Conservation (phyloP, 2,113 vertebrate genomes). For the Limnothrissa miodon region DNA sequence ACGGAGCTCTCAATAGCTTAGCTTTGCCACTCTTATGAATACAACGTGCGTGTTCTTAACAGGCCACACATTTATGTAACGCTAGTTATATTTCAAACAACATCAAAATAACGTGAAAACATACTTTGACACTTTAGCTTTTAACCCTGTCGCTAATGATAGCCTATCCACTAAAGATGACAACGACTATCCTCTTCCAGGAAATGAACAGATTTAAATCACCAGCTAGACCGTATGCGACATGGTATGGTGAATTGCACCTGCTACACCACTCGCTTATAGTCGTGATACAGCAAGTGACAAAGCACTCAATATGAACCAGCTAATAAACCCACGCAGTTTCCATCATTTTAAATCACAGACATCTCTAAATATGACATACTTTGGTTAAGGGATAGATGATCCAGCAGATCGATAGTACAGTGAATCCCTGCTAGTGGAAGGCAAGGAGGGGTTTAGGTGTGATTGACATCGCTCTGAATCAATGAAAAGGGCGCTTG, state of each 20-base stretch:
- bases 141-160: neutral
- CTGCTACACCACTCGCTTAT: slow-evolving; percentile 23
- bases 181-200: neutral
- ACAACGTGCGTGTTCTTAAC: neutral
- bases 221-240: neutral
- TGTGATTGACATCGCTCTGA: slow-evolving; percentile 39
- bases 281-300: neutral
- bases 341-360: neutral
- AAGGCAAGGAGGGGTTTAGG: slow-evolving; percentile 27
- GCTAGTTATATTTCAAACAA: neutral
- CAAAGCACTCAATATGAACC: neutral
- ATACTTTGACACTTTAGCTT: neutral
- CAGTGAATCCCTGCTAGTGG: slow-evolving; percentile 45
- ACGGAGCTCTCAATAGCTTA: neutral
- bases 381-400: slow-evolving; percentile 53
- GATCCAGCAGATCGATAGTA: slow-evolving; percentile 46
- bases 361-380: slow-evolving; percentile 41
- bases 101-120: neutral
- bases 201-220: neutral
- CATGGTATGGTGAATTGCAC: slow-evolving; percentile 16
- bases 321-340: slow-evolving; percentile 6
- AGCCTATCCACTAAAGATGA: neutral
- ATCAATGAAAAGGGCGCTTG: slow-evolving; percentile 26
- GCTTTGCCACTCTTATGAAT: neutral
- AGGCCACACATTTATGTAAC: neutral